Percentiles rank a stretch among this genome's conserved stretches.
Conservation (phyloP, 2,888 invertebrate species). For the Saturnia pavonia region DNA sequence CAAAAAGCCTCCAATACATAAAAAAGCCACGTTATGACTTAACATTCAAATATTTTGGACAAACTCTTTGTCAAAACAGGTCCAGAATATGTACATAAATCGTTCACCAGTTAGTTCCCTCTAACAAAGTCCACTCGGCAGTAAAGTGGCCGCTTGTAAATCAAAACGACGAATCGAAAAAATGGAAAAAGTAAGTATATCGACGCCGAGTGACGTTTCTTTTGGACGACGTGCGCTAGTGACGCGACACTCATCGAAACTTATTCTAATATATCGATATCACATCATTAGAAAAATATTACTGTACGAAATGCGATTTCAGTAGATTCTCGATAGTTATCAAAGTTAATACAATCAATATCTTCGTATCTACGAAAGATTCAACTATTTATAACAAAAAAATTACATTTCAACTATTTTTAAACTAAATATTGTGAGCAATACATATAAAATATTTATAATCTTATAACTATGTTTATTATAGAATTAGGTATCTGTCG, state of each 20-base stretch:
- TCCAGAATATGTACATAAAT: slow-evolving; percentile 65
- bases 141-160: slow-evolving; percentile 77
- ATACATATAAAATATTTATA: slow-evolving; percentile 29
- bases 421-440: background rate
- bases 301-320: background rate
- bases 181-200: slow-evolving; percentile 64
- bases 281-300: background rate
- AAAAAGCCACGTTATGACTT: slow-evolving; percentile 62
- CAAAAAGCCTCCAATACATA: slow-evolving; percentile 40
- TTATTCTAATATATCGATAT: background rate
- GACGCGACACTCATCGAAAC: slow-evolving; percentile 39
- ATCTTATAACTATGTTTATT: slow-evolving; percentile 32
- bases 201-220: slow-evolving; percentile 62
- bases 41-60: slow-evolving; percentile 72
- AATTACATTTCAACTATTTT: background rate
- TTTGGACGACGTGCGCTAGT: slow-evolving; percentile 52
- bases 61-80: slow-evolving; percentile 63
- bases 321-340: background rate
- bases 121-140: slow-evolving; percentile 76
- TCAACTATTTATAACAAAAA: background rate
- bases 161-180: slow-evolving; percentile 76
- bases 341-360: background rate
- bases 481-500: slow-evolving; percentile 35
- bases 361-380: background rate
- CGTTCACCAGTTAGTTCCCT: slow-evolving; percentile 68